These are phyloP conservation scores for Calcarius ornatus DNA, from an alignment of 2,113 vertebrate species.

Conservation along the genomic window DNA sequence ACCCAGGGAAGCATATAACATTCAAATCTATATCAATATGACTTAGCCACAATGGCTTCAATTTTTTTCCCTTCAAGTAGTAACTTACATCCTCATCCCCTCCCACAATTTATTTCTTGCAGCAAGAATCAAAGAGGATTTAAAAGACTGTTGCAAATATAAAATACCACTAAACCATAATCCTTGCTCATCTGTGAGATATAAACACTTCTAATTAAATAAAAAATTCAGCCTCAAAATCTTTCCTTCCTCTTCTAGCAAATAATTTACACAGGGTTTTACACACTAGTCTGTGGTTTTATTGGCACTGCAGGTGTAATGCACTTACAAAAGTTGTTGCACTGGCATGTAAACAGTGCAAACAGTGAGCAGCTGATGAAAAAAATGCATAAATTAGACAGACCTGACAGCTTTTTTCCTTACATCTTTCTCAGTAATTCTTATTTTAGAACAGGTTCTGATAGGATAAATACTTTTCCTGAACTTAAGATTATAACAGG, in stretches of 20 bases:
- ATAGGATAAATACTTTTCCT: background rate
- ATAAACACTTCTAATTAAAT: background rate
- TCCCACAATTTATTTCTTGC: background rate
- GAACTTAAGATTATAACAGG: background rate
- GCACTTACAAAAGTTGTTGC: background rate
- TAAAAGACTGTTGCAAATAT: background rate
- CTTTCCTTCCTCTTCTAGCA: background rate
- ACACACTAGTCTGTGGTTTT: background rate
- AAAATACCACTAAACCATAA: background rate
- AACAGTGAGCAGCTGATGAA: background rate
- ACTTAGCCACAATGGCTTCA: background rate
- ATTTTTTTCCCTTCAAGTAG: background rate
- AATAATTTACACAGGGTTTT: background rate
- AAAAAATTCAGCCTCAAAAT: background rate
- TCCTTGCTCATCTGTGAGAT: background rate
- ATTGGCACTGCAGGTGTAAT: background rate
- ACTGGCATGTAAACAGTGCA: background rate
- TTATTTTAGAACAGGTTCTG: background rate
- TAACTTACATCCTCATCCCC: background rate
- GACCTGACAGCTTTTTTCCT: background rate
- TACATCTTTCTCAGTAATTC: background rate
- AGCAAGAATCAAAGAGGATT: background rate
- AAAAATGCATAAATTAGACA: background rate
- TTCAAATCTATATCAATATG: background rate
- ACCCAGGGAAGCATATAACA: background rate